phyloP scores from a whole-genome alignment of 2,113 vertebrate species.

The Daphoenositta chrysoptera region DNA sequence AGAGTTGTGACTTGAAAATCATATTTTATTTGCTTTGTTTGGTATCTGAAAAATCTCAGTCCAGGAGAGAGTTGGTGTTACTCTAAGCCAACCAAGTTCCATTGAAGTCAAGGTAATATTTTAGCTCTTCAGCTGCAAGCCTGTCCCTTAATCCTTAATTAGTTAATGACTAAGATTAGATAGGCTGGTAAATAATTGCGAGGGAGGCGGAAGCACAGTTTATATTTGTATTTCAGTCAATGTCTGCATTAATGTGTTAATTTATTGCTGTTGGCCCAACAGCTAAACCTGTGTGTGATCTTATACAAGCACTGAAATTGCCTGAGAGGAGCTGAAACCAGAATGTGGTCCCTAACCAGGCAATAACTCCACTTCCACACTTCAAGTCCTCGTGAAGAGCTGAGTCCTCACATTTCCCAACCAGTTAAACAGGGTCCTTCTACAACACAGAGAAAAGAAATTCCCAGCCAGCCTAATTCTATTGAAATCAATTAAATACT shows the following conservation, averaged over 20 bases:
- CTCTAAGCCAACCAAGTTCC: background rate
- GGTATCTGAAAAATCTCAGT: background rate
- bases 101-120: background rate
- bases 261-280: background rate
- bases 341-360: background rate
- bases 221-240: background rate
- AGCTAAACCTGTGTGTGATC: background rate
- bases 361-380: background rate
- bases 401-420: background rate
- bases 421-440: background rate
- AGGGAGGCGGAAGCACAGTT: background rate
- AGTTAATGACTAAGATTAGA: background rate
- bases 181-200: slow-evolving; percentile 7
- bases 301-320: background rate
- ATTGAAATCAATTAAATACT: background rate
- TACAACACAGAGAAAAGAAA: background rate
- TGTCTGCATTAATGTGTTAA: background rate
- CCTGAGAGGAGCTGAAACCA: background rate
- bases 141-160: background rate
- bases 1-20: background rate
- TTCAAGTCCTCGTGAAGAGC: background rate
- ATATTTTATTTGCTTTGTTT: slow-evolving; percentile 27
- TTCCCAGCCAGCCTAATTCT: background rate
- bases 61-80: background rate
- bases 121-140: background rate